A percentile compares a stretch with the other conserved stretches of the same genome.
phyloP scores from a whole-genome alignment of 2,888 invertebrate species.

The Hypomecis atomaria region DNA sequence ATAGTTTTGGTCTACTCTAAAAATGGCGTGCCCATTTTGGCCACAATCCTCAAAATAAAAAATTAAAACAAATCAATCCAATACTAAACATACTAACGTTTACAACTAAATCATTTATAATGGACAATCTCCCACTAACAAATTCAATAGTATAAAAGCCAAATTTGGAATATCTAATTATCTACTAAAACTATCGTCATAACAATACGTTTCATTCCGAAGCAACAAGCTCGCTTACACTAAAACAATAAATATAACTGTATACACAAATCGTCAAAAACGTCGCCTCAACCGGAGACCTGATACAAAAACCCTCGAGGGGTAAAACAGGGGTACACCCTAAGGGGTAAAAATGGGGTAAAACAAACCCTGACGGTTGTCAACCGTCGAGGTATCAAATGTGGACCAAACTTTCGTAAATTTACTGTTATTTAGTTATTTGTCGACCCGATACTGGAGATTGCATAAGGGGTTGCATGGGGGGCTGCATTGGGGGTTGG shows the following conservation, averaged over 20 bases:
- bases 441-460: constrained; percentile 26
- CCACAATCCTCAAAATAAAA: too few relatives aligned
- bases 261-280: constrained; percentile 60
- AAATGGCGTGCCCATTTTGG: too few relatives aligned
- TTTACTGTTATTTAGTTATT: constrained; percentile 34
- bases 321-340: constrained; percentile 17
- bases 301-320: constrained; percentile 48
- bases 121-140: neutral
- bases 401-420: constrained; percentile 53
- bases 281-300: constrained; percentile 50
- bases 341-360: constrained; percentile 30
- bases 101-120: neutral
- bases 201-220: constrained; percentile 20
- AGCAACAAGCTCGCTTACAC: constrained; percentile 38
- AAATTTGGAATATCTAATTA: constrained; percentile 10
- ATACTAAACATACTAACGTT: neutral
- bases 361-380: constrained; percentile 55
- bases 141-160: constrained; percentile 5
- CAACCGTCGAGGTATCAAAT: constrained; percentile 62
- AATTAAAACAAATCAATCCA: too few relatives aligned
- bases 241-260: constrained; percentile 29
- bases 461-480: constrained; percentile 41
- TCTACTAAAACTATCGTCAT: constrained; percentile 1
- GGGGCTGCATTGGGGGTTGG: constrained; percentile 74
- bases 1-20: too few relatives aligned